Evolutionary conservation across 2,888 invertebrate species (phyloP).

Genomic region (Pachymerium ferrugineum): DNA sequence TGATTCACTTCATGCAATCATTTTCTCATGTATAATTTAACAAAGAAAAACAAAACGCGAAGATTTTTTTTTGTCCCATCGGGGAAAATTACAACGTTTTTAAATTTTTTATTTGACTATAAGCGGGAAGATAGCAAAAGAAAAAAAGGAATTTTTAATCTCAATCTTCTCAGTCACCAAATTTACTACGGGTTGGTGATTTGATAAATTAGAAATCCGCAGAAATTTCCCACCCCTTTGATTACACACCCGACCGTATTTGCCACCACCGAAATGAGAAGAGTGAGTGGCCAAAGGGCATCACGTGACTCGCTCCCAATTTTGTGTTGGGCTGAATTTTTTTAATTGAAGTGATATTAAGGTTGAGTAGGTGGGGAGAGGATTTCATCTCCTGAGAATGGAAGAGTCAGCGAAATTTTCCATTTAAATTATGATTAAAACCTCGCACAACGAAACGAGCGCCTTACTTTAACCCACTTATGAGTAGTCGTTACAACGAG

Average conservation of each 20-base stretch:
- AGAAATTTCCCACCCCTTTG: background rate
- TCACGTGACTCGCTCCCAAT: constrained; percentile 4
- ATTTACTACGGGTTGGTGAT: background rate
- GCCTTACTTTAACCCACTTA: background rate
- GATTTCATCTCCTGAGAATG: constrained; percentile 1
- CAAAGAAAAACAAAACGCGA: too few species aligned
- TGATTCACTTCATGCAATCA: too few species aligned
- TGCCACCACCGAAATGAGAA: background rate
- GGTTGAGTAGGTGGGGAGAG: constrained; percentile 13
- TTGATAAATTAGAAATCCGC: background rate
- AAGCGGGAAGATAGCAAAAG: background rate
- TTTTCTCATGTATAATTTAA: too few species aligned
- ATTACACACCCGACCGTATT: background rate
- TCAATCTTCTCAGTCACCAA: background rate
- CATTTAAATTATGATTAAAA: constrained; percentile 13
- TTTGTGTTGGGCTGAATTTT: constrained; percentile 9
- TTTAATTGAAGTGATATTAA: constrained; percentile 13
- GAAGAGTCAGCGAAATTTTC: constrained; percentile 7
- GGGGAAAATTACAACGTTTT: too few species aligned
- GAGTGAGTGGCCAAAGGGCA: constrained; percentile 6
- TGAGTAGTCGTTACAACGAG: background rate
- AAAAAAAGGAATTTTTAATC: background rate
- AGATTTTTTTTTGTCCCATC: too few species aligned
- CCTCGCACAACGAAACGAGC: background rate
- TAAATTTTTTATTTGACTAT: background rate